Conservation (phyloP, 2,888 invertebrate species). For the Heliconius hortense region DNA sequence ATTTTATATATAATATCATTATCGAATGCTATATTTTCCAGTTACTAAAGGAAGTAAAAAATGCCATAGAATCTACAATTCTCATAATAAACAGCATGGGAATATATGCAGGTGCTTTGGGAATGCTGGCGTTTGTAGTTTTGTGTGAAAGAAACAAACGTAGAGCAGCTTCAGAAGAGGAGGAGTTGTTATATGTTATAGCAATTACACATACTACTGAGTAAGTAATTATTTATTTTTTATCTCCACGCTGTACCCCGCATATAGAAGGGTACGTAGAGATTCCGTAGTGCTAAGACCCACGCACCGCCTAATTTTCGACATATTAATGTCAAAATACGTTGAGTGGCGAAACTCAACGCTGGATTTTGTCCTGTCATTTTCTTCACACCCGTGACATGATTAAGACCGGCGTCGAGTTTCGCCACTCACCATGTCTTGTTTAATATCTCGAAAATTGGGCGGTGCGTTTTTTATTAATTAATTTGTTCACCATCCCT, state of each 20-base stretch:
- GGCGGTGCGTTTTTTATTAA: too few species aligned
- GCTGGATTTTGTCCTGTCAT: too few species aligned
- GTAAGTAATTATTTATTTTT: slow-evolving; percentile 49
- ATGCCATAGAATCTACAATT: slow-evolving; percentile 73
- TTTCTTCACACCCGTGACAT: too few species aligned
- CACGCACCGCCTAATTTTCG: not conserved
- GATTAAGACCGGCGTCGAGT: too few species aligned
- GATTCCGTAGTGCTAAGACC: not conserved
- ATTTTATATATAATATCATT: not conserved
- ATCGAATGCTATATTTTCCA: slow-evolving; percentile 46
- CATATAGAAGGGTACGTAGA: not conserved
- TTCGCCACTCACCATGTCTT: too few species aligned
- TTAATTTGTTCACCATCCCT: too few species aligned
- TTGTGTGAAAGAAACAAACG: slow-evolving; percentile 34
- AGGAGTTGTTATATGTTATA: slow-evolving; percentile 53
- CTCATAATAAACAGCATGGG: slow-evolving; percentile 78
- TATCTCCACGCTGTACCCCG: not conserved
- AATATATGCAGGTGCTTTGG: slow-evolving; percentile 82
- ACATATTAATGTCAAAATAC: too few species aligned
- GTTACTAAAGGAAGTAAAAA: slow-evolving; percentile 70
- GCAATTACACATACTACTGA: slow-evolving; percentile 54
- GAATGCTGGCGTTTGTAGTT: slow-evolving; percentile 79
- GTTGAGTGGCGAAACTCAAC: too few species aligned
- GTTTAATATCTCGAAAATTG: too few species aligned
- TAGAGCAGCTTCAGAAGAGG: slow-evolving; percentile 25